phyloP scores from a whole-genome alignment of 2,113 vertebrate genomes.

The Bostrychus sinensis region DNA sequence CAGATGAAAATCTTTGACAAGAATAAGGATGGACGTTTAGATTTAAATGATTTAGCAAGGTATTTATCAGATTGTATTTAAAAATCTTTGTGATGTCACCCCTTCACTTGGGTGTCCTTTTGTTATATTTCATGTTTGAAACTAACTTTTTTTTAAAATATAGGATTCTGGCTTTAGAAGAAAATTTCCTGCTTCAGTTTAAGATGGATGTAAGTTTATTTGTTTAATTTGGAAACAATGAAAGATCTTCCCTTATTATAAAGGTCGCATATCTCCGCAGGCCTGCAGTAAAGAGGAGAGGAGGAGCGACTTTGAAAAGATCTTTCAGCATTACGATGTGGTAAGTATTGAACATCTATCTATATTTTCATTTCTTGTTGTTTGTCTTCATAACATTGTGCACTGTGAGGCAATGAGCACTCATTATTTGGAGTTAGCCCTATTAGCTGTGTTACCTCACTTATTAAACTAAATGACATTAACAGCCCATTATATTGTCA shows the following conservation, averaged over 20 bases:
- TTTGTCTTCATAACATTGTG: neutral
- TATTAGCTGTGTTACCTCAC: conserved; percentile 12
- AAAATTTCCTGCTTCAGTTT: conserved; percentile 97
- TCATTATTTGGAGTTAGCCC: conserved; percentile 1
- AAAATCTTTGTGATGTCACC: neutral
- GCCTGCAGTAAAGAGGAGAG: conserved; percentile 87
- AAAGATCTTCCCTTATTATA: neutral
- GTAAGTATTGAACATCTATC: conserved; percentile 78
- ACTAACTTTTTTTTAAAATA: conserved; percentile 1
- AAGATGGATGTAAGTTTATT: conserved; percentile 89
- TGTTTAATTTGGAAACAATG: neutral
- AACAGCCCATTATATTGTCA: conserved; percentile 26
- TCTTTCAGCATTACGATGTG: conserved; percentile 94
- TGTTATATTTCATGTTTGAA: neutral
- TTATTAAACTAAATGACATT: conserved; percentile 30
- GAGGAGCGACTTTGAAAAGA: conserved; percentile 94
- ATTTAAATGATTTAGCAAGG: conserved; percentile 95
- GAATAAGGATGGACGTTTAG: conserved; percentile 93
- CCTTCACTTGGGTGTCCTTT: neutral
- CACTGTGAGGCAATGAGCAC: neutral
- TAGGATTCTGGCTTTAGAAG: conserved; percentile 92
- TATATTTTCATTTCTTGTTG: neutral
- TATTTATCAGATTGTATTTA: conserved; percentile 47
- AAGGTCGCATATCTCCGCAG: conserved; percentile 59
- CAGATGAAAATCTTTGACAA: conserved; percentile 99